Evolutionary conservation across 2,113 vertebrate genomes (phyloP).

Genomic region (Rissa tridactyla): DNA sequence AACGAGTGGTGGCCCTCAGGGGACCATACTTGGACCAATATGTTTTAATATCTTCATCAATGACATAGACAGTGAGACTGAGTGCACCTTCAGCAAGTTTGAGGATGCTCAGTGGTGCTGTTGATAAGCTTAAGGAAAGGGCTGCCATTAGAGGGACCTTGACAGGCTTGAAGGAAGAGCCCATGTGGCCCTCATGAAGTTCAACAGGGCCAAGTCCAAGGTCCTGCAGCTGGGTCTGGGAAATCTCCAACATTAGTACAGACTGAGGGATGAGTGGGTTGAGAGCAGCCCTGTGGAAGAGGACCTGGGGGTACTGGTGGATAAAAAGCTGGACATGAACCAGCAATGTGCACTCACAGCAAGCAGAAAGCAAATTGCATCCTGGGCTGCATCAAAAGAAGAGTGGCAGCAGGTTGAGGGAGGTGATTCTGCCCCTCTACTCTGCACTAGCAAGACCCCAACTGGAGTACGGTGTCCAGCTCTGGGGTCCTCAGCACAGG

Average conservation of each 20-base stretch:
- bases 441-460: neutral
- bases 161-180: neutral
- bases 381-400: neutral
- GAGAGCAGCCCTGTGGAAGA: neutral
- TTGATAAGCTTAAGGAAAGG: neutral
- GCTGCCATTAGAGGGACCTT: neutral
- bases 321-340: neutral
- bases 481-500: neutral
- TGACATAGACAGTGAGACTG: neutral
- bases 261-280: neutral
- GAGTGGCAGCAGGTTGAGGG: accelerated
- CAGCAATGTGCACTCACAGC: accelerated
- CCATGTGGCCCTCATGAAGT: neutral
- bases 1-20: neutral
- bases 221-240: neutral
- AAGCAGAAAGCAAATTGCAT: accelerated
- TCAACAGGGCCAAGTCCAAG: neutral
- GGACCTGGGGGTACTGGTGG: neutral
- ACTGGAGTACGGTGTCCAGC: neutral
- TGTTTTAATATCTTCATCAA: neutral
- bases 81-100: neutral
- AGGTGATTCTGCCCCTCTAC: neutral
- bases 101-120: neutral
- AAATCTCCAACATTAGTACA: accelerated
- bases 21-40: neutral